Evolutionary conservation across 64 coral and sea anemone genomes (phyloP).

Genomic region (Stichodactyla mertensii): DNA sequence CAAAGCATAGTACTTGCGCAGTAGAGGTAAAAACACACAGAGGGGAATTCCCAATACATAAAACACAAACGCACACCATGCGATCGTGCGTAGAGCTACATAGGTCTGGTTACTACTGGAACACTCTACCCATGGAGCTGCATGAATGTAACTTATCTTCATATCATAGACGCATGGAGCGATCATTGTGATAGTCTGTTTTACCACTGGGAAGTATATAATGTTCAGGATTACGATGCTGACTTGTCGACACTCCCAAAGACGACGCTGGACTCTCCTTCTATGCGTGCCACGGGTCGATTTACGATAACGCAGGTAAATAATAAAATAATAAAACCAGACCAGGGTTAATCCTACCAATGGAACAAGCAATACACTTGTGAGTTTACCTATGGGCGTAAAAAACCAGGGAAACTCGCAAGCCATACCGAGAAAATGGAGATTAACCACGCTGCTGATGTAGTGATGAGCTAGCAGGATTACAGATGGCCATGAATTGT

Average conservation of each 20-base stretch:
- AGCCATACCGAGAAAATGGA: constrained; percentile 58
- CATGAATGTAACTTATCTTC: constrained; percentile 17
- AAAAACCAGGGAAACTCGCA: constrained; percentile 62
- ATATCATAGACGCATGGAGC: constrained; percentile 52
- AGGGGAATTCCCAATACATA: constrained; percentile 64
- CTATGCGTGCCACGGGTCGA: neutral
- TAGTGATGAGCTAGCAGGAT: constrained; percentile 22
- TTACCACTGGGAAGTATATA: constrained; percentile 82
- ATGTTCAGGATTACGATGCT: constrained; percentile 60
- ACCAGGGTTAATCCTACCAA: neutral
- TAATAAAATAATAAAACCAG: constrained; percentile 29
- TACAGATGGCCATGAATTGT: constrained; percentile 1
- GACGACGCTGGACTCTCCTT: neutral
- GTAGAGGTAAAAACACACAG: constrained; percentile 44
- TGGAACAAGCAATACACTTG: constrained; percentile 52
- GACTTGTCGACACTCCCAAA: constrained; percentile 21
- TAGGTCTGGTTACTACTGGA: constrained; percentile 32
- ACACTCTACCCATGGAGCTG: constrained; percentile 68
- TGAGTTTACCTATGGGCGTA: constrained; percentile 61
- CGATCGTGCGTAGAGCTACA: constrained; percentile 26
- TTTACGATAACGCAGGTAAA: neutral
- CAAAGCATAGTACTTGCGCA: neutral
- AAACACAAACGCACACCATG: constrained; percentile 17
- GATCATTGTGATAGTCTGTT: constrained; percentile 46
- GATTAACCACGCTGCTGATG: constrained; percentile 67